Conservation (phyloP, 2,797 vertebrate species). For the Catamblyrhynchus diadema region DNA sequence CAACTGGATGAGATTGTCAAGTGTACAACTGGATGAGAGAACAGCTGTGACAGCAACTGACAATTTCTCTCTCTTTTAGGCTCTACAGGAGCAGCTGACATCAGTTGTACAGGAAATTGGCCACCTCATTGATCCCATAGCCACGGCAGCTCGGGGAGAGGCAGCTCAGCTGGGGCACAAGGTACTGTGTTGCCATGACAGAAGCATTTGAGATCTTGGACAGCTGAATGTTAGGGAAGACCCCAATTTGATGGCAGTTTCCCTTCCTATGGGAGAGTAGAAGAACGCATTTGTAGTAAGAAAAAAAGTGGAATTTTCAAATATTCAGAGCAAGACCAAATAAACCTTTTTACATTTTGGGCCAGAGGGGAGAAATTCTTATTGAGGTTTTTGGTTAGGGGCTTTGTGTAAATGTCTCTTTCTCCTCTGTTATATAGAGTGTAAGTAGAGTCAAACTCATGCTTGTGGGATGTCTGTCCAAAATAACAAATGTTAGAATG, state of each 20-base stretch:
- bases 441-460: background rate
- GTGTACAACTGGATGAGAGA: background rate
- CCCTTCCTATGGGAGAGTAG: background rate
- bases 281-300: background rate
- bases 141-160: conserved; percentile 90
- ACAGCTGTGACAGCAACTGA: background rate
- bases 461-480: background rate
- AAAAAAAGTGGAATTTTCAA: background rate
- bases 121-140: conserved; percentile 94
- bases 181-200: conserved; percentile 67
- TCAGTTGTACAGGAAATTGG: conserved; percentile 97
- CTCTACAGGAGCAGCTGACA: conserved; percentile 95
- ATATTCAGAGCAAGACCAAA: background rate
- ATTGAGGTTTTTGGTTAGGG: background rate
- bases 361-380: background rate
- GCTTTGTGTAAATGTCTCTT: background rate
- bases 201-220: background rate
- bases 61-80: conserved; percentile 73
- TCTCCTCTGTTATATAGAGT: background rate
- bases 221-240: background rate
- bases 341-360: background rate
- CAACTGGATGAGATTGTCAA: background rate
- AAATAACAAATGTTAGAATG: background rate
- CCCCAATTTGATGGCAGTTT: background rate
- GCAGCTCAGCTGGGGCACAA: conserved; percentile 97